Conservation (phyloP, 2,113 vertebrate genomes). For the Lepus europaeus region DNA sequence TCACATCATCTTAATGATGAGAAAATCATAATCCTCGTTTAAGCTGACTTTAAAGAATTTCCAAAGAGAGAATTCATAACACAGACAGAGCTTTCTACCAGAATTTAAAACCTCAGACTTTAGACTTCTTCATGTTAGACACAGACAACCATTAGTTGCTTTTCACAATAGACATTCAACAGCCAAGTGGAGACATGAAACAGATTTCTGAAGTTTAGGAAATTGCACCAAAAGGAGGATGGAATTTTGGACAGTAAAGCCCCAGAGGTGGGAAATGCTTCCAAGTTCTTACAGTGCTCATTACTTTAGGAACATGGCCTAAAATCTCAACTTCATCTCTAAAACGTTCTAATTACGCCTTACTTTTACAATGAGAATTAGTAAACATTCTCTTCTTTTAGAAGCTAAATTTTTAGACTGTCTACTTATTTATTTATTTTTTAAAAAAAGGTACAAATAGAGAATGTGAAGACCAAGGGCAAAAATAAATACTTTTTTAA, state of each 20-base stretch:
- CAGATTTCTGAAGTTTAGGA: neutral
- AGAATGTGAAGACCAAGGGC: neutral
- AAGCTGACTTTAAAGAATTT: slow-evolving; percentile 52
- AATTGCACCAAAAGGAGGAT: slow-evolving; percentile 43
- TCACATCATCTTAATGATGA: slow-evolving; percentile 5
- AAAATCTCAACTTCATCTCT: slow-evolving; percentile 10
- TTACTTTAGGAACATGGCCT: neutral
- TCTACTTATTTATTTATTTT: neutral
- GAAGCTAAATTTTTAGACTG: neutral
- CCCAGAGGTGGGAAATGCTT: neutral
- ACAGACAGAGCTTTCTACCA: slow-evolving; percentile 10
- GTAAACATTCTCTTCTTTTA: neutral
- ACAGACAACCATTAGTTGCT: neutral
- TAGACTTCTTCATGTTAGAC: neutral
- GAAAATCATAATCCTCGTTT: slow-evolving; percentile 14
- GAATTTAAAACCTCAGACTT: slow-evolving; percentile 43
- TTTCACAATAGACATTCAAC: neutral
- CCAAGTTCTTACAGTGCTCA: slow-evolving; percentile 14
- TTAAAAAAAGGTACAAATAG: neutral
- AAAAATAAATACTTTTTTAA: neutral
- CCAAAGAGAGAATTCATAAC: slow-evolving; percentile 14
- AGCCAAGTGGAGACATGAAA: neutral
- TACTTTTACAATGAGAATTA: slow-evolving; percentile 31
- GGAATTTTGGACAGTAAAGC: neutral
- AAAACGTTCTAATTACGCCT: neutral